A percentile compares a stretch with the other conserved stretches of the same genome.
Evolutionary conservation across 2,113 vertebrate genomes (phyloP).

Genomic region (Alouatta palliata): DNA sequence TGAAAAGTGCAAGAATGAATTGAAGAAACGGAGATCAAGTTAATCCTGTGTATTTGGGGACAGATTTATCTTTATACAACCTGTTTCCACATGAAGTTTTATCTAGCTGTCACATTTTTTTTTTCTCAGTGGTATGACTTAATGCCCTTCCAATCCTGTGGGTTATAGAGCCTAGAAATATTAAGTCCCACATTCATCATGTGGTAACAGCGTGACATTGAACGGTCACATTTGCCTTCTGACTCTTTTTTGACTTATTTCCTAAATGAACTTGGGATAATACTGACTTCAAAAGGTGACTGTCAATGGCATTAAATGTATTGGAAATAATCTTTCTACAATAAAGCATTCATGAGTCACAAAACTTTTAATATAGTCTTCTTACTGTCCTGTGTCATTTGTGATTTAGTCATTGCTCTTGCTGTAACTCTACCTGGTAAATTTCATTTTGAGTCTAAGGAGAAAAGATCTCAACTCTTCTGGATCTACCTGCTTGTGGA

Average conservation of each 20-base stretch:
- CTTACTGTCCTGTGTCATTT: not conserved
- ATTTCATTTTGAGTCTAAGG: not conserved
- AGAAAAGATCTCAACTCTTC: not conserved
- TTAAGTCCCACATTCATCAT: accelerated
- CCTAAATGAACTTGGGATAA: not conserved
- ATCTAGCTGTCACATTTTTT: not conserved
- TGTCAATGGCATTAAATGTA: not conserved
- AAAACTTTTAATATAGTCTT: not conserved
- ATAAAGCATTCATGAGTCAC: not conserved
- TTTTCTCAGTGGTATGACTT: not conserved
- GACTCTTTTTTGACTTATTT: not conserved
- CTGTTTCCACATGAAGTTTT: not conserved
- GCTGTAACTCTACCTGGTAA: not conserved
- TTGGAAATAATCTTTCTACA: not conserved
- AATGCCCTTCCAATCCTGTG: not conserved
- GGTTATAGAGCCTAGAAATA: not conserved
- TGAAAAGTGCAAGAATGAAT: not conserved
- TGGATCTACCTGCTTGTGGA: not conserved
- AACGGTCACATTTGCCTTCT: not conserved
- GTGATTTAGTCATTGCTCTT: not conserved
- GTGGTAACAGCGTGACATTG: not conserved
- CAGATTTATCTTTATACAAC: not conserved
- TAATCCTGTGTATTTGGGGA: not conserved
- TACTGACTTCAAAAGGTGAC: not conserved
- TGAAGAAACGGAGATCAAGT: not conserved